Evolutionary conservation across 2,888 invertebrate genomes (phyloP).

Genomic region (Geophilus truncorum): DNA sequence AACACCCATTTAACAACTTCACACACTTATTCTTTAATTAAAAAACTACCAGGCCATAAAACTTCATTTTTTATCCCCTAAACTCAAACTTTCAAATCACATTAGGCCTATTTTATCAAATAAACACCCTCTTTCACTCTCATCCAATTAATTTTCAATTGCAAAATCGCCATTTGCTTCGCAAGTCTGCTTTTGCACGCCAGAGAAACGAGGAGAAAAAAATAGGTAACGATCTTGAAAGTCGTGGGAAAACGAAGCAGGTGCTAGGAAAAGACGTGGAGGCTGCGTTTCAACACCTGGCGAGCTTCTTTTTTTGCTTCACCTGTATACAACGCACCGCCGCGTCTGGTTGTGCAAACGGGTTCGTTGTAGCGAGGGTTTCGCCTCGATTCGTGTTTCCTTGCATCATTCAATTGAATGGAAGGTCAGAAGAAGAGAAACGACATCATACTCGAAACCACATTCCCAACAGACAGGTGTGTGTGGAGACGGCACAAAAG

Average conservation of each 20-base stretch:
- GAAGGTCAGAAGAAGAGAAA: conserved; percentile 10
- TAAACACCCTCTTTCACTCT: not conserved
- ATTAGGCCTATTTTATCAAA: not conserved
- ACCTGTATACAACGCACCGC: not conserved
- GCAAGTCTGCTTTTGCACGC: not conserved
- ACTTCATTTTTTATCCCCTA: not conserved
- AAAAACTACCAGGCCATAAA: too few relatives aligned
- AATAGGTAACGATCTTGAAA: not conserved
- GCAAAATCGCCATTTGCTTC: not conserved
- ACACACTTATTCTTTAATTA: too few relatives aligned
- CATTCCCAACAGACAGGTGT: not conserved
- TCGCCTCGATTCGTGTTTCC: not conserved
- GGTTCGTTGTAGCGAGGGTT: not conserved
- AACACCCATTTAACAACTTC: too few relatives aligned
- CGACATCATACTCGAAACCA: not conserved
- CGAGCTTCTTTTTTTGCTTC: not conserved
- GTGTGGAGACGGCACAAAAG: not conserved
- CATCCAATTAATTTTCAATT: not conserved
- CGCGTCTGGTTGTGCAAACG: not conserved
- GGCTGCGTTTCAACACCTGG: not conserved
- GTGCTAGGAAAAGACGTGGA: conserved; percentile 1
- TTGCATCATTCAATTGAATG: not conserved
- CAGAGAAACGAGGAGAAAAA: not conserved
- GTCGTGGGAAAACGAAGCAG: not conserved
- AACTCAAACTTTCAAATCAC: not conserved